Percentiles rank a stretch among this genome's conserved stretches.
phyloP scores from a whole-genome alignment of 2,888 invertebrate genomes.

The Trimorus sp. region DNA sequence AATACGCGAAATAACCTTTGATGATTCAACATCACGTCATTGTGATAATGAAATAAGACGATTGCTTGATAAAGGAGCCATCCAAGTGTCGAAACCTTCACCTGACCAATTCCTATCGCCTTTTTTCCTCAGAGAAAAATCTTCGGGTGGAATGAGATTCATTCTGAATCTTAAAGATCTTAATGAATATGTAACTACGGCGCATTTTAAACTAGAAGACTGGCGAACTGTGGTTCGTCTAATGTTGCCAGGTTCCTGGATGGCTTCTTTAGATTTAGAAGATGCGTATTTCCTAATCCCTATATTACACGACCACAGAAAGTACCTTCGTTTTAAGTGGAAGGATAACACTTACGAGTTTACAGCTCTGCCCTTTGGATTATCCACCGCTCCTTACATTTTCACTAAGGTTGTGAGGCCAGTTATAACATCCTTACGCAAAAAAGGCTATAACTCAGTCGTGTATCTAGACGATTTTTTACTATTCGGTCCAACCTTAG shows the following conservation, averaged over 20 bases:
- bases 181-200: not conserved
- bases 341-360: not conserved
- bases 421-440: not conserved
- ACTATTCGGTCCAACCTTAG: not conserved
- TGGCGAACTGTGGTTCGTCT: conserved; percentile 11
- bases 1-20: no score
- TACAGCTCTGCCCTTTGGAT: conserved; percentile 1
- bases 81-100: no score
- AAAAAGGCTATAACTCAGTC: conserved; percentile 10
- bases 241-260: conserved; percentile 21
- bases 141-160: conserved; percentile 26
- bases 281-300: conserved; percentile 11
- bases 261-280: conserved; percentile 1
- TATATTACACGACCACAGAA: no score
- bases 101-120: no score
- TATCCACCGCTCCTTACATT: not conserved
- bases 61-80: no score
- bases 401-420: not conserved
- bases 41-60: no score
- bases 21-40: no score
- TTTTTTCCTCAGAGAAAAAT: conserved; percentile 37
- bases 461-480: conserved; percentile 36
- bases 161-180: conserved; percentile 32
- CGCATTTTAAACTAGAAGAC: conserved; percentile 43
- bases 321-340: conserved; percentile 32